Evolutionary conservation across 2,113 vertebrate species (phyloP), one percentile per base, ranked within the genome.

Genomic region (Machaerirhynchus nigripectus): DNA sequence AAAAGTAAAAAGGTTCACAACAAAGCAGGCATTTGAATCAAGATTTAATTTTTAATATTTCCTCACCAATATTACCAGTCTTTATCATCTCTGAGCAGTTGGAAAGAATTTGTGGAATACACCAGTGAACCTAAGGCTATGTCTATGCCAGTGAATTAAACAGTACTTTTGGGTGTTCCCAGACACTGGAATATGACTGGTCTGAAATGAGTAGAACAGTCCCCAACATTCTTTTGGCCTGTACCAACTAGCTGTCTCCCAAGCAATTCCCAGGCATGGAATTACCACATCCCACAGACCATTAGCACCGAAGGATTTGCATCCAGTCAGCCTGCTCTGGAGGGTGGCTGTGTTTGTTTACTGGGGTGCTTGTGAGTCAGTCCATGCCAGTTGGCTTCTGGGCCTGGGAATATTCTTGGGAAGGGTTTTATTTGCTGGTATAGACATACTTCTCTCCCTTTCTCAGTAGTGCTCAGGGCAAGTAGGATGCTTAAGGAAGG

Each of bases 221-320:
- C 61, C n/a, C 76, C 4, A 18, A 87, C 88, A 88, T 39, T 85
- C 19, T 93, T 75, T 71, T 71, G 69, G 74, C 78, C 57, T 96
- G 93, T 76, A 79, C 74, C 57, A 68, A 91, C 87, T 39, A 96
- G 93, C 74, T 82, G 56, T 31, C 87, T 95, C 77, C 39, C 40
- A 71, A 31, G 56, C 16, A 84, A 56, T 75, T 94, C 61, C 70
- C 81, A 91, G 91, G 44, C 69, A 75, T 0, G 0, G 87, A 78
- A 76, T 75, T 50, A 15, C 68, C 87, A 84, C 52, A 71, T 68
- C 73, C 57, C 39, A 40, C 74, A 94, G 92, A 75, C 53, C 65
- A 21, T 60, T 56, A 68, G 47, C 31, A 59, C 26, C 23, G 26
- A 89, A 75, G 42, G 56, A 93, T 94, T 95, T 96, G 93, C 87